Conservation (phyloP, 1,140 invertebrate genomes). For the Lasioglossum albipes region DNA sequence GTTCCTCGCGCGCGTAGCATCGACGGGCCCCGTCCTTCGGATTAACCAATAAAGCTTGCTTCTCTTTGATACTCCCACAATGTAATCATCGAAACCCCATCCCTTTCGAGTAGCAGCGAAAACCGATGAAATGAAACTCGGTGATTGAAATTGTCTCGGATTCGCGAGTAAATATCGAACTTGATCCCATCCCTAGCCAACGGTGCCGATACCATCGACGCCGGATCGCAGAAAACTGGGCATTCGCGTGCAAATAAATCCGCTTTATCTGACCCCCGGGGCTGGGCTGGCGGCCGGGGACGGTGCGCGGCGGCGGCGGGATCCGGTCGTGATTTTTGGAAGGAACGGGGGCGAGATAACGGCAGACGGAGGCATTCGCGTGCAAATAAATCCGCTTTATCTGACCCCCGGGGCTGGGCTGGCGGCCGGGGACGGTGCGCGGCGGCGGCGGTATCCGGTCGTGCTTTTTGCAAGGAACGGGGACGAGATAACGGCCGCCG, state of each 20-base stretch:
- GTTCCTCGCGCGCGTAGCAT: constrained; percentile 8
- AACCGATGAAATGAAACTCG: too few relatives aligned
- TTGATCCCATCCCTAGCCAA: not conserved
- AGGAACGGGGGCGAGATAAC: not conserved
- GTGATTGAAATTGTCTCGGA: too few relatives aligned
- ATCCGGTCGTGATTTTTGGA: constrained; percentile 19
- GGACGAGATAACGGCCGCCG: not conserved
- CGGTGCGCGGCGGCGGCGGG: not conserved
- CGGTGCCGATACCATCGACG: not conserved
- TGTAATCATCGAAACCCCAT: too few relatives aligned
- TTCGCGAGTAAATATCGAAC: too few relatives aligned
- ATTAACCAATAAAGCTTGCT: too few relatives aligned
- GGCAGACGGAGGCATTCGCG: too few relatives aligned
- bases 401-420: too few relatives aligned
- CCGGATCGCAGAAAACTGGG: constrained; percentile 22
- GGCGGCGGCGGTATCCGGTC: not conserved
- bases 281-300: not conserved
- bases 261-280: constrained; percentile 9
- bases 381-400: too few relatives aligned
- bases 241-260: constrained; percentile 52
- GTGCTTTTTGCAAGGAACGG: constrained; percentile 17
- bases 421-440: not conserved
- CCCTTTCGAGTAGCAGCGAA: too few relatives aligned
- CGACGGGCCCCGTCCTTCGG: not conserved
- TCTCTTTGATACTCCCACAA: too few relatives aligned